Conservation (phyloP, 2,888 invertebrate species). For the Morinoia aosen region DNA sequence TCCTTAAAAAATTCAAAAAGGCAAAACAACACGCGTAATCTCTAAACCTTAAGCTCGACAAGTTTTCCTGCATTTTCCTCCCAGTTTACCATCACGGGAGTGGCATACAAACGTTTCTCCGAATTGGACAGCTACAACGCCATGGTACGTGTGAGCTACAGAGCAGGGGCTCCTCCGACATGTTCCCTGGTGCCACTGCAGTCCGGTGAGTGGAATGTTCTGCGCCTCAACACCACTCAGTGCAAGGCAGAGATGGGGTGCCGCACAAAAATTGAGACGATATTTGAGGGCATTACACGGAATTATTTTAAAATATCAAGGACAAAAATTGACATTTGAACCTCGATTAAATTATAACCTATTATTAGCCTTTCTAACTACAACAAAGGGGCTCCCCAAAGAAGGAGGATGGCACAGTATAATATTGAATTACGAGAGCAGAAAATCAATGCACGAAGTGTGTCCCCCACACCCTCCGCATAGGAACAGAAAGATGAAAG, state of each 20-base stretch:
- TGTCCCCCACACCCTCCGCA: no score
- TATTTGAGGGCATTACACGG: no score
- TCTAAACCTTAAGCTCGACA: not conserved
- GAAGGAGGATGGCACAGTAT: no score
- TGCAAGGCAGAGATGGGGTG: not conserved
- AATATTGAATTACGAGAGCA: no score
- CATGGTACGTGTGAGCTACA: not conserved
- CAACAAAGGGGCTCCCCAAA: no score
- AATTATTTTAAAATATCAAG: no score
- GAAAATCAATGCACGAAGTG: no score
- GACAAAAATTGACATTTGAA: no score
- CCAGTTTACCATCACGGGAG: not conserved
- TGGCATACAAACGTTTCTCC: conserved; percentile 30
- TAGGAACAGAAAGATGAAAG: no score
- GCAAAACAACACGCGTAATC: not conserved
- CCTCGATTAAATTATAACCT: no score
- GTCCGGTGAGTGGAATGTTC: not conserved
- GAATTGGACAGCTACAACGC: conserved; percentile 13
- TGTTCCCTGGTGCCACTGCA: not conserved
- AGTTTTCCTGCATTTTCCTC: not conserved
- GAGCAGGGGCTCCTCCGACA: not conserved
- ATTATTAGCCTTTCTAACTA: no score
- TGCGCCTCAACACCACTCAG: not conserved
- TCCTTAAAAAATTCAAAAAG: not conserved
- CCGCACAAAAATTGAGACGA: no score